These are phyloP conservation scores for Nymphalis c-album DNA, from an alignment of 2,888 invertebrate species.

Conservation along the genomic window DNA sequence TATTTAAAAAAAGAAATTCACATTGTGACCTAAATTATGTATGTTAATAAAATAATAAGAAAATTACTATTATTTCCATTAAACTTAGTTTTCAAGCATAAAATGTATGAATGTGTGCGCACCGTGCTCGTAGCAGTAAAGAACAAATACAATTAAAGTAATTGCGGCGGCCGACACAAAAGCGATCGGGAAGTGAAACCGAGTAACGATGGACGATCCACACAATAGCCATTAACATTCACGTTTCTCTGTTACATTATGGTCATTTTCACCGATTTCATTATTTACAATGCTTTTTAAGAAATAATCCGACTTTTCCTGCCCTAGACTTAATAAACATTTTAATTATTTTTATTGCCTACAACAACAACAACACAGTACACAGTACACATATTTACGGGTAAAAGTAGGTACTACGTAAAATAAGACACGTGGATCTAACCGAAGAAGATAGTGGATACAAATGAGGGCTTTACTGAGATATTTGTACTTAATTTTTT, in stretches of 20 bases:
- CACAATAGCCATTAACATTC: constrained; percentile 33
- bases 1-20: no score
- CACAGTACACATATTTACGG: background rate
- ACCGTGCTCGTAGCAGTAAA: constrained; percentile 3
- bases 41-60: no score
- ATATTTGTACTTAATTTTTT: no score
- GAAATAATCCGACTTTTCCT: background rate
- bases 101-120: constrained; percentile 27
- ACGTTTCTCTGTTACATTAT: constrained; percentile 44
- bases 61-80: background rate
- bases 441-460: no score
- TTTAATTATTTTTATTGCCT: no score
- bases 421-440: no score
- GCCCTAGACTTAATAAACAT: no score
- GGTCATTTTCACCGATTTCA: constrained; percentile 41
- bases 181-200: constrained; percentile 28
- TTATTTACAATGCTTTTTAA: constrained; percentile 35
- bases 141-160: constrained; percentile 51
- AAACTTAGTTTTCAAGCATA: background rate
- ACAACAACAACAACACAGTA: no score
- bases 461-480: no score
- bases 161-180: constrained; percentile 45
- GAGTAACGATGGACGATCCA: constrained; percentile 27
- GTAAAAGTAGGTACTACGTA: no score
- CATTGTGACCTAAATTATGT: no score